A percentile compares a stretch with the other conserved stretches of the same genome.
Conservation (phyloP, 2,113 vertebrate species). For the Poecile atricapillus region DNA sequence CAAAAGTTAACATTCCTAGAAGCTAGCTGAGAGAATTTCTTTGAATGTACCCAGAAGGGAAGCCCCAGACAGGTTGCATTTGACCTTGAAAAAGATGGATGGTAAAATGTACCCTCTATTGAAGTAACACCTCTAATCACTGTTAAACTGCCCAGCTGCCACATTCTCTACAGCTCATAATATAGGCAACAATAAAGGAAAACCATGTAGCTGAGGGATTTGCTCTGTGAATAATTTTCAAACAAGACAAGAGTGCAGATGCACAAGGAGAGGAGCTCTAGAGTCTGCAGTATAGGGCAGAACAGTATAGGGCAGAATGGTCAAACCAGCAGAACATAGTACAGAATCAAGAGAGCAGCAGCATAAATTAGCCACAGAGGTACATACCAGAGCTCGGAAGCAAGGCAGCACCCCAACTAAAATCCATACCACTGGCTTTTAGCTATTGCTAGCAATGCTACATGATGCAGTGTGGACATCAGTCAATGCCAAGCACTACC, state of each 20-base stretch:
- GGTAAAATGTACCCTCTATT: background rate
- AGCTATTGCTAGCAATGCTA: background rate
- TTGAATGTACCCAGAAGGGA: background rate
- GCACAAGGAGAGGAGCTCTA: background rate
- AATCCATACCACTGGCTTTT: background rate
- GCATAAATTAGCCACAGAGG: background rate
- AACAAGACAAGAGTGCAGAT: background rate
- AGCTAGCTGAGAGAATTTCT: background rate
- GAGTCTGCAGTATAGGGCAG: background rate
- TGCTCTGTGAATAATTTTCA: background rate
- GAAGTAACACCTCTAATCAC: background rate
- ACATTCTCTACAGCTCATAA: background rate
- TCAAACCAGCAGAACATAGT: background rate
- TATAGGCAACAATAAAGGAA: background rate
- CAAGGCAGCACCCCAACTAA: background rate
- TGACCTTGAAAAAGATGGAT: background rate
- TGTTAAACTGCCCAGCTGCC: background rate
- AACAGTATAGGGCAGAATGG: background rate
- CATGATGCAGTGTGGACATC: accelerated
- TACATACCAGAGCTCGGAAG: background rate
- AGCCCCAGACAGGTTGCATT: background rate
- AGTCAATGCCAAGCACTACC: background rate
- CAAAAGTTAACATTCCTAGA: background rate
- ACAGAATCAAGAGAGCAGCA: background rate
- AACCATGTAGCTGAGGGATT: background rate